Evolutionary conservation across 1,140 invertebrate genomes (phyloP), one percentile per base, ranked within the genome.

Genomic region (Diachasma alloeum): DNA sequence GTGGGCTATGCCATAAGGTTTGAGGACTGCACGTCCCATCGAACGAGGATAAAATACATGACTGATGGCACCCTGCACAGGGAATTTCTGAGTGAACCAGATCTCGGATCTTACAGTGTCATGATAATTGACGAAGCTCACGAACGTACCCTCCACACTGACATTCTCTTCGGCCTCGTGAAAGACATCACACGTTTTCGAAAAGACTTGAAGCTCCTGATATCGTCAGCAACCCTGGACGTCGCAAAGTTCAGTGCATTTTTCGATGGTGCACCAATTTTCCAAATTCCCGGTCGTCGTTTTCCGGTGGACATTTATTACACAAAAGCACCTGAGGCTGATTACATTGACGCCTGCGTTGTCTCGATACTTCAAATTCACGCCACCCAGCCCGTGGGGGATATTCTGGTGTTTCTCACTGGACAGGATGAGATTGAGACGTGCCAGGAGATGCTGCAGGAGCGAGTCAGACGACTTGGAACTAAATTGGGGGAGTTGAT

Each of bases 101-200:
- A 99, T 91, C 90, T 99, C 26, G 94, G 93, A 48, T 94, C 94
- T 1, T 99, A 99, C 87, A 98, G 96, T 91, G 98, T 99, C 0
- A 96, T 99, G 94, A 99, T 99, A 77, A 98, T 99, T 86, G 98
- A 99, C 87, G 99, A 99, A 91, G 99, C 99, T 82, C 99, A 99
- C 89, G 99, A 99, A 87, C 90, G 98, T 59, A 99, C 98, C 0
- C 91, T 99, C 6, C 98, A 99, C 82, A 99, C 98, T 4, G 99
- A 99, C 88, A 97, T 99, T 84, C 90, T 99, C 39, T 99, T 99
- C 91, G 98, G 99, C 22, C 91, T 99, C 48, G 96, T 99, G 0
- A 99, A 99, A 91, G 98, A 99, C 88, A 99, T 99, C 79, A 94
- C 97, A 0, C 91, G 97, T 74, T 99, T 99, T 91, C 92, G 98